A percentile compares a stretch with the other conserved stretches of the same genome.
These are phyloP conservation scores for Heliocidaris erythrogramma DNA, from an alignment of 35 echinoderm and acorn worm species.

Conservation along the genomic window DNA sequence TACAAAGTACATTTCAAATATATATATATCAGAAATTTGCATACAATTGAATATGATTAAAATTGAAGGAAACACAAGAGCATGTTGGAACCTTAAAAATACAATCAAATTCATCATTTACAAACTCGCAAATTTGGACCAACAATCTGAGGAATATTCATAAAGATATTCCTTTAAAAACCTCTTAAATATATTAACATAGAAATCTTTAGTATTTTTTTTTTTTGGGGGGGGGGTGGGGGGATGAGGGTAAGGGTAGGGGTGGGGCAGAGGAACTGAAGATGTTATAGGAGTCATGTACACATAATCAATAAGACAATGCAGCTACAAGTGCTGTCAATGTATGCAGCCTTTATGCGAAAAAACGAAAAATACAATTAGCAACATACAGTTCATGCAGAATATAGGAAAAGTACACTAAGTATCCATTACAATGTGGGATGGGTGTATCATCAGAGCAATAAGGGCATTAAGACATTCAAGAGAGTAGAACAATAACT, in stretches of 20 bases:
- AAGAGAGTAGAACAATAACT: no score
- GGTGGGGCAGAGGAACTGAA: background rate
- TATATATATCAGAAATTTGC: constrained; percentile 19
- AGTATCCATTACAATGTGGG: no score
- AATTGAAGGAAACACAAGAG: background rate
- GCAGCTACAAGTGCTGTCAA: background rate
- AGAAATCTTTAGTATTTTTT: background rate
- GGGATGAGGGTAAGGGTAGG: background rate
- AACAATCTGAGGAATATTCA: background rate
- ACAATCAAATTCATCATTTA: background rate
- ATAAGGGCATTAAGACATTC: no score
- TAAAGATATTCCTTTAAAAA: background rate
- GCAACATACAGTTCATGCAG: background rate
- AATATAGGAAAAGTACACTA: background rate
- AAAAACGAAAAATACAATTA: background rate
- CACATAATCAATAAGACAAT: background rate
- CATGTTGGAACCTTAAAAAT: background rate
- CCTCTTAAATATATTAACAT: background rate
- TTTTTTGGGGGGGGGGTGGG: background rate
- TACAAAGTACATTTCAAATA: constrained; percentile 6
- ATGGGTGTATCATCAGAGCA: no score
- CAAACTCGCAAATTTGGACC: background rate
- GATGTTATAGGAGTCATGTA: no score
- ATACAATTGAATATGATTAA: constrained; percentile 6
- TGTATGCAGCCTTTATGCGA: background rate